phyloP scores from a whole-genome alignment of 2,113 vertebrate species.

The Spea bombifrons region DNA sequence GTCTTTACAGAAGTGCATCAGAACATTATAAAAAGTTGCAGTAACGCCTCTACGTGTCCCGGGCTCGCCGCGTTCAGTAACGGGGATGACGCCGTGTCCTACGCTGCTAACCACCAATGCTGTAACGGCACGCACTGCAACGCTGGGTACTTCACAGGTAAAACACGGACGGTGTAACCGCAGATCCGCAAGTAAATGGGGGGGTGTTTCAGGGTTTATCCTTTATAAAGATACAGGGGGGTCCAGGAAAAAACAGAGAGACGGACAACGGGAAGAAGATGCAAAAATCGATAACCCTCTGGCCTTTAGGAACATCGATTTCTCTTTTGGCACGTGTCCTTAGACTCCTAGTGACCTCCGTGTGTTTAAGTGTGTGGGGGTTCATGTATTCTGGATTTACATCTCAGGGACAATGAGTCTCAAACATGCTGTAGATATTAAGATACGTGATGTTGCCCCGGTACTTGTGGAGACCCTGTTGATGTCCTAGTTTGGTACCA shows the following conservation, averaged over 20 bases:
- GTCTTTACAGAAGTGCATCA: background rate
- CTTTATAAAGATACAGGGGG: background rate
- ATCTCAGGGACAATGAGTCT: too few relatives aligned
- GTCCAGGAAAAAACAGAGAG: background rate
- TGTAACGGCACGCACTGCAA: constrained; percentile 28
- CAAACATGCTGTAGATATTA: too few relatives aligned
- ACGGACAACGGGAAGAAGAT: background rate
- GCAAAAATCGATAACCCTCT: background rate
- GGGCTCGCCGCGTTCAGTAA: constrained; percentile 23
- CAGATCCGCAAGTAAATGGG: background rate
- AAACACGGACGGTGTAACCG: background rate
- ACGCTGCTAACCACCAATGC: background rate
- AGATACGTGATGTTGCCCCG: too few relatives aligned
- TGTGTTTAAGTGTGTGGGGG: too few relatives aligned
- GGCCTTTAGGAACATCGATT: too few relatives aligned
- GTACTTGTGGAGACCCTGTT: too few relatives aligned
- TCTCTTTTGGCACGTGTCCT: too few relatives aligned
- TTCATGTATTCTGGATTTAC: too few relatives aligned
- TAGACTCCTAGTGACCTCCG: too few relatives aligned
- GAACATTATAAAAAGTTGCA: constrained; percentile 38
- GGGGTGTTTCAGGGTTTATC: background rate
- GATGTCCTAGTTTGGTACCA: too few relatives aligned
- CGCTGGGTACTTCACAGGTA: constrained; percentile 15
- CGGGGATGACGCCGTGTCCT: constrained; percentile 1
- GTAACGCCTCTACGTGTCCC: constrained; percentile 6